Conservation (phyloP, 1,140 invertebrate genomes). For the Ericerus pela region DNA sequence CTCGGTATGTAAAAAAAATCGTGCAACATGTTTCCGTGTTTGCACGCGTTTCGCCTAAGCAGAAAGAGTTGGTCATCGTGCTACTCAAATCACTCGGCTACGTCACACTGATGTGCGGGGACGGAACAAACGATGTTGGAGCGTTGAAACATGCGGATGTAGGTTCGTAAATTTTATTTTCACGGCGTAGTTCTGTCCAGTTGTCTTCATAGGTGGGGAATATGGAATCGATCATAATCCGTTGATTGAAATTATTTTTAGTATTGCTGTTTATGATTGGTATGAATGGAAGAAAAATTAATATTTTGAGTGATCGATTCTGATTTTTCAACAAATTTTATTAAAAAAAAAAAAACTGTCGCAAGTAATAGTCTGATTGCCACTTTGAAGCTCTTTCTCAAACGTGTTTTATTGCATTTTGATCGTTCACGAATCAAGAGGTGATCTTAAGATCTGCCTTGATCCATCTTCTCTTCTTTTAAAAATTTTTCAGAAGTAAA, state of each 20-base stretch:
- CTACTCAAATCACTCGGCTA: conserved; percentile 76
- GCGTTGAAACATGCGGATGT: conserved; percentile 97
- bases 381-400: too few relatives aligned
- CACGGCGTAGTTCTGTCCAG: neutral
- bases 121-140: conserved; percentile 99
- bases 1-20: conserved; percentile 49
- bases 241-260: neutral
- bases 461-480: too few relatives aligned
- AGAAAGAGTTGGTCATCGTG: conserved; percentile 91
- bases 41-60: conserved; percentile 88
- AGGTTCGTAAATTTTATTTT: conserved; percentile 76
- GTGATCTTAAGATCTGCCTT: too few relatives aligned
- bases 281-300: too few relatives aligned
- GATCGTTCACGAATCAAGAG: too few relatives aligned
- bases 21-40: conserved; percentile 79
- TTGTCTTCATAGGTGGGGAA: neutral
- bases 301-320: too few relatives aligned
- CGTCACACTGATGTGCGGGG: conserved; percentile 96
- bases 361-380: too few relatives aligned
- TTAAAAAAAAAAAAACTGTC: too few relatives aligned
- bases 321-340: too few relatives aligned
- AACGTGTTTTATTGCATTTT: too few relatives aligned
- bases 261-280: too few relatives aligned
- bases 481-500: too few relatives aligned
- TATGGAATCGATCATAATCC: neutral